Base-by-base conservation (phyloP, 2,888 invertebrate genomes). In the Rhodophaea formosa region DNA sequence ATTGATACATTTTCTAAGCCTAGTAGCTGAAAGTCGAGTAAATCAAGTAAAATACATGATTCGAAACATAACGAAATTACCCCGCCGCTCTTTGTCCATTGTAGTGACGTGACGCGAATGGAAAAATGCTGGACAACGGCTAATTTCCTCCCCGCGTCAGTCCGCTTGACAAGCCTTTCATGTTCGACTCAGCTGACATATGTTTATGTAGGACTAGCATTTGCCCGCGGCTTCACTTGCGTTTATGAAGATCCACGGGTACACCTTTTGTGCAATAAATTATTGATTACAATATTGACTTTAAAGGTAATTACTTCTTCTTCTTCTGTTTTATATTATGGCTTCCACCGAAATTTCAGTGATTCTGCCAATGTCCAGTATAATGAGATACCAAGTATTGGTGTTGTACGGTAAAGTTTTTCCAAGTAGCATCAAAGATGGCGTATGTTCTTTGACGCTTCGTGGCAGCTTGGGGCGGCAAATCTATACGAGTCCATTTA, bases 111-210 rank as follows among this genome's bases (percentile, higher is more conserved):
- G 79, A 75, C 77, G 70, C 67, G 76, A 83, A 84, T 81, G 83
- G 85, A 84, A 85, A 85, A 85, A 85, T 77, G 75, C 75, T 71
- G 75, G 68, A 63, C 67, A 59, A 69, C 70, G 77, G 78, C 75
- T 81, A 81, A 85, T 86, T 85, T 85, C 86, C 85, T 75, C 76
- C 64, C 65, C 68, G 59, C 57, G 60, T 57, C 51, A 16, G 35
- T 49, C 32, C 15, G 32, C 17, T 7, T 35, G 51, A 51, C 51
- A 39, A 15, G 35, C 51, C 51, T 51, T 51, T 51, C 51, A 51
- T 51, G 51, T 51, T 32, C 47, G 17, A 23, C 23, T 23, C n/a
- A 3, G 6, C n/a, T 39, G 39, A 39, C 39, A 39, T 39, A 39
- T 39, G 39, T n/a, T 39, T 39, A 39, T 39, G 23, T 23, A 5